Evolutionary conservation across 1,140 invertebrate species (phyloP).

Genomic region (Drosophila sp.): DNA sequence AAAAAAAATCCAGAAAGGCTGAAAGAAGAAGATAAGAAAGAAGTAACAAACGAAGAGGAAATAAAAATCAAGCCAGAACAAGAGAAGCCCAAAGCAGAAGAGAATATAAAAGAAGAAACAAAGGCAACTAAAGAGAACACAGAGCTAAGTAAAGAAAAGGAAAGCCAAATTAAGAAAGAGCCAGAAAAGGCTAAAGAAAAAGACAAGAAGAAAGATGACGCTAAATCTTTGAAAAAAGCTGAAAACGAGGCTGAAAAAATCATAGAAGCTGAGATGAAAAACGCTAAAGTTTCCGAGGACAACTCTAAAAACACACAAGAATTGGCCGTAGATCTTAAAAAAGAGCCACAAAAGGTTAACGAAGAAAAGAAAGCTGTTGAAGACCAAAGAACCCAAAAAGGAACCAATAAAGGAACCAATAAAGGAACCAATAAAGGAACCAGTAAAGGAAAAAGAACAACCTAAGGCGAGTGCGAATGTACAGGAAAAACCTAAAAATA

Average conservation of each 20-base stretch:
- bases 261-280: neutral
- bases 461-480: neutral
- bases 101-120: neutral
- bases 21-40: neutral
- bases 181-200: neutral
- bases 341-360: neutral
- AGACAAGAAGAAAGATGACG: neutral
- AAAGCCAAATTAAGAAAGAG: constrained; percentile 8
- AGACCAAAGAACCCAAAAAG: neutral
- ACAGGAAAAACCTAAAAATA: neutral
- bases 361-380: neutral
- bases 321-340: neutral
- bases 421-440: neutral
- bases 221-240: neutral
- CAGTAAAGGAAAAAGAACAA: neutral
- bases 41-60: neutral
- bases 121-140: neutral
- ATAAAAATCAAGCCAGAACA: constrained; percentile 13
- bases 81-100: constrained; percentile 5
- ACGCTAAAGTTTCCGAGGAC: too few species aligned
- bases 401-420: neutral
- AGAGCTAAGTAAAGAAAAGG: neutral
- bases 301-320: too few species aligned
- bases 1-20: neutral
- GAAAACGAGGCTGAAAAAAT: neutral